phyloP scores from a whole-genome alignment of 1,140 invertebrate genomes.

The Diprion similis region DNA sequence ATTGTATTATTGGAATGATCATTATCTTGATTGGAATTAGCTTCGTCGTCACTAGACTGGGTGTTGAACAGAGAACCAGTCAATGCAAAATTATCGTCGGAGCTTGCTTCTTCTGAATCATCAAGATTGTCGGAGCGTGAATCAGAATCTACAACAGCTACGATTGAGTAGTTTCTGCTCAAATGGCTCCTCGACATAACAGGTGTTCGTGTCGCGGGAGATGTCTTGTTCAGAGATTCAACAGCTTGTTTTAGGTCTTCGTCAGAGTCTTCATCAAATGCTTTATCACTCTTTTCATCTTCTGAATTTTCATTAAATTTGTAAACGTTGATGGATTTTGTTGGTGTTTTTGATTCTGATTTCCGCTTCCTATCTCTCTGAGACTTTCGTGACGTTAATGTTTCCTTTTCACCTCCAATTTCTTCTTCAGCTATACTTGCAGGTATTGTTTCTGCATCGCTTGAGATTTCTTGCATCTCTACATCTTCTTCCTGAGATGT shows the following conservation, averaged over 20 bases:
- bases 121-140: conserved; percentile 2
- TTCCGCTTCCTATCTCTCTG: neutral
- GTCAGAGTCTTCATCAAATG: neutral
- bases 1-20: conserved; percentile 26
- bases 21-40: conserved; percentile 8
- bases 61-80: conserved; percentile 24
- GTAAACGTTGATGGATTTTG: neutral
- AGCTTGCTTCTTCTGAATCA: neutral
- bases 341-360: neutral
- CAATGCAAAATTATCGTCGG: conserved; percentile 15
- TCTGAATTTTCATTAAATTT: neutral
- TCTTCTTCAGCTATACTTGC: neutral
- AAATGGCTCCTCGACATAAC: neutral
- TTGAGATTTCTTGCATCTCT: too few relatives aligned
- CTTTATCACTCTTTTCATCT: neutral
- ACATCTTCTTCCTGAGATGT: too few relatives aligned
- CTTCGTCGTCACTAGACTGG: neutral
- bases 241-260: neutral
- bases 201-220: neutral
- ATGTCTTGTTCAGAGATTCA: neutral
- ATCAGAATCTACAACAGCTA: conserved; percentile 19
- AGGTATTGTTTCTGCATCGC: neutral
- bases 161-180: conserved; percentile 19
- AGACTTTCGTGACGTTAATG: too few relatives aligned
- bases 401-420: neutral